Percentiles rank a stretch among this genome's conserved stretches.
Conservation (phyloP, 2,113 vertebrate species). For the Ornithorhynchus anatinus region DNA sequence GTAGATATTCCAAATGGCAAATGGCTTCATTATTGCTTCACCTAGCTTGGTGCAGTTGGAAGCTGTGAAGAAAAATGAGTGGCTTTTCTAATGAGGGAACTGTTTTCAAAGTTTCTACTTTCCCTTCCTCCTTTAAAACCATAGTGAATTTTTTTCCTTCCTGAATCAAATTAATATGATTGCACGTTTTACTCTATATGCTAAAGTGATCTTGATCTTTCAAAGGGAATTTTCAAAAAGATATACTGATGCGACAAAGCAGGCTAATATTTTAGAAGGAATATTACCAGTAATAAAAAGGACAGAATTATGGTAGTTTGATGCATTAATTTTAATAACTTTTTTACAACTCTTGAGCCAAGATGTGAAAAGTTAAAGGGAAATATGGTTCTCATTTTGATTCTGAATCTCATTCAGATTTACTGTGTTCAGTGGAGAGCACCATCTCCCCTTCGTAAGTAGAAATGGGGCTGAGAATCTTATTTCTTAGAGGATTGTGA, state of each 20-base stretch:
- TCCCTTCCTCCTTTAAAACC: conserved; percentile 26
- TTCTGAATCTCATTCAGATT: conserved; percentile 40
- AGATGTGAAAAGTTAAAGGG: conserved; percentile 58
- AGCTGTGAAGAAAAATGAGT: conserved; percentile 15
- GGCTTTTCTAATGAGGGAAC: conserved; percentile 29
- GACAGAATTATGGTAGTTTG: conserved; percentile 65
- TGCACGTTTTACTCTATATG: conserved; percentile 53
- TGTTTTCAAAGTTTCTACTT: conserved; percentile 49
- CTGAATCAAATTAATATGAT: conserved; percentile 60
- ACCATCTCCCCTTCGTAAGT: background rate
- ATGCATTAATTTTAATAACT: conserved; percentile 74
- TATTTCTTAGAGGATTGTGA: background rate
- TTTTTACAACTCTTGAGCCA: conserved; percentile 48
- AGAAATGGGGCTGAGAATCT: background rate
- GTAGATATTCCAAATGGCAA: background rate
- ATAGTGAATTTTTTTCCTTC: conserved; percentile 28
- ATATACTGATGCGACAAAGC: conserved; percentile 48
- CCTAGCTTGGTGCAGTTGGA: background rate
- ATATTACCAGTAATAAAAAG: conserved; percentile 69
- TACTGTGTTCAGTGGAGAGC: background rate
- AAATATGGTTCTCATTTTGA: conserved; percentile 38
- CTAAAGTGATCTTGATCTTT: conserved; percentile 58
- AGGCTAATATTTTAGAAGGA: conserved; percentile 69
- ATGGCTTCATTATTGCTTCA: conserved; percentile 31
- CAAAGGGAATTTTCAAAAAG: conserved; percentile 64